phyloP scores from a whole-genome alignment of 2,888 invertebrate genomes.

The Busseola fusca region DNA sequence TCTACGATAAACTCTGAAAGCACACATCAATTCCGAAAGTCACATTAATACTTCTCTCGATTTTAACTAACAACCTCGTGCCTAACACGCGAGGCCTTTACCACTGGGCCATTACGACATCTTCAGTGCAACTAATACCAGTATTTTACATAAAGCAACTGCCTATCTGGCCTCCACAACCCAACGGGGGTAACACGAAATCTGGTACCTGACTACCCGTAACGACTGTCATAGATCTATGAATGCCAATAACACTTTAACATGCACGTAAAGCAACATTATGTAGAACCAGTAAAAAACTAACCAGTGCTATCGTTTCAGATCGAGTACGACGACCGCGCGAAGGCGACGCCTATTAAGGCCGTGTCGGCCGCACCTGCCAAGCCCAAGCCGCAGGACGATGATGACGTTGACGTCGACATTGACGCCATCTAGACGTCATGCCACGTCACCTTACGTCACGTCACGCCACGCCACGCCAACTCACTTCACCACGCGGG shows the following conservation, averaged over 20 bases:
- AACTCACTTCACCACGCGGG: conserved; percentile 12
- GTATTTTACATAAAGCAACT: background rate
- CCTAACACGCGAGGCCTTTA: background rate
- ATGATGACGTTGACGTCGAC: conserved; percentile 95
- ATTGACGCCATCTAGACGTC: conserved; percentile 96
- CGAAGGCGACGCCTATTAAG: conserved; percentile 92
- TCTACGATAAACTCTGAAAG: background rate
- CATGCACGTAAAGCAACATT: background rate
- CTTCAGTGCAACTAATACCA: background rate
- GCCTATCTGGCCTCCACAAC: background rate
- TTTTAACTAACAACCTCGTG: background rate
- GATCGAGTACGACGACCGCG: conserved; percentile 97
- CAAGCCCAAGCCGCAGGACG: conserved; percentile 88
- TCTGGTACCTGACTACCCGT: background rate
- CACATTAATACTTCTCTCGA: background rate
- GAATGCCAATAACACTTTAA: background rate
- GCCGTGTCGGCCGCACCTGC: conserved; percentile 86
- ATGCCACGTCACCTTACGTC: conserved; percentile 13
- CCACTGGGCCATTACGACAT: background rate
- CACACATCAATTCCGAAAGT: background rate
- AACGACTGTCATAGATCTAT: background rate
- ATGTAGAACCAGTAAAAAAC: background rate
- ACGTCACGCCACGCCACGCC: no score
- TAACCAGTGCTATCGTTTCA: conserved; percentile 65
- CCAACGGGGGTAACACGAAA: background rate